Conservation (phyloP, 1,140 invertebrate genomes). For the Dryas iulia region DNA sequence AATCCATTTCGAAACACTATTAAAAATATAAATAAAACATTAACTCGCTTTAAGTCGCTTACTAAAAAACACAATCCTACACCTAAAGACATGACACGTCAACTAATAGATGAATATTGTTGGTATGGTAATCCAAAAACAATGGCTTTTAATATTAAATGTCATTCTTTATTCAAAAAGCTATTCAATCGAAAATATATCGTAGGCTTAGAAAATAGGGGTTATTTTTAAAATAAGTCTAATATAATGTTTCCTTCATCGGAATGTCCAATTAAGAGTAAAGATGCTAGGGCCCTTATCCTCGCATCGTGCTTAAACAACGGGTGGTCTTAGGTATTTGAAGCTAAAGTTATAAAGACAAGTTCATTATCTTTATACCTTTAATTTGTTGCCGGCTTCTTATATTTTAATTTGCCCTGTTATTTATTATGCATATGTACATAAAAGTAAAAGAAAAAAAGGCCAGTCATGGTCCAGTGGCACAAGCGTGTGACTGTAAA, state of each 20-base stretch:
- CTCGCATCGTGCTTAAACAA: background rate
- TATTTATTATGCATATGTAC: background rate
- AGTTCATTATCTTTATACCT: background rate
- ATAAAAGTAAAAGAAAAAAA: too few species aligned
- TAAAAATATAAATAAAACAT: too few species aligned
- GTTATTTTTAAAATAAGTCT: background rate
- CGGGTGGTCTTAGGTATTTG: constrained; percentile 1
- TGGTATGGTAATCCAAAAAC: background rate
- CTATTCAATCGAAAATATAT: background rate
- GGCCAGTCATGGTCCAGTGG: too few species aligned
- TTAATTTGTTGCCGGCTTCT: background rate
- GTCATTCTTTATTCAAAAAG: background rate
- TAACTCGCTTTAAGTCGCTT: background rate
- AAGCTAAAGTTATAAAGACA: background rate
- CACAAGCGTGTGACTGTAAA: too few species aligned
- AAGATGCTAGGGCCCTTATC: background rate
- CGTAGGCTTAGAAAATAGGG: background rate
- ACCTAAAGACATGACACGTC: background rate
- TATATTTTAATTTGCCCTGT: background rate
- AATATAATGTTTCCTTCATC: constrained; percentile 1
- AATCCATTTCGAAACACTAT: too few species aligned
- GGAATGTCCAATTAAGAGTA: constrained; percentile 3
- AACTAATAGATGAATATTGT: constrained; percentile 2
- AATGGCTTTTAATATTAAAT: background rate
- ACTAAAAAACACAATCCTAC: background rate